phyloP scores from a whole-genome alignment of 1,140 invertebrate species.

The Trichomalopsis sarcophagae region DNA sequence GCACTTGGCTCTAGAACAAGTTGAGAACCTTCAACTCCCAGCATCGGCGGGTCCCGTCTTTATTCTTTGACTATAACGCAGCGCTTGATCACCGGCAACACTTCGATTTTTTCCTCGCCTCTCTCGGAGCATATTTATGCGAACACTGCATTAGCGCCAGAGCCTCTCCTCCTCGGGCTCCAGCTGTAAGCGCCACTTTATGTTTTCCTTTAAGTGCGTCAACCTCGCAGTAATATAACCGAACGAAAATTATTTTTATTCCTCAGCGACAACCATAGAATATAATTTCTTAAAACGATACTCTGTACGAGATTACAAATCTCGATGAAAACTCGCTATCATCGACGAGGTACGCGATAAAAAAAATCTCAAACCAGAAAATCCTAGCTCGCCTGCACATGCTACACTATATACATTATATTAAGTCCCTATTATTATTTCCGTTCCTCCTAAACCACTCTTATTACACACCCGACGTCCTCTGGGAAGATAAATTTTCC shows the following conservation, averaged over 20 bases:
- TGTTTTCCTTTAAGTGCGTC: conserved; percentile 23
- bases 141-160: conserved; percentile 39
- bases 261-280: too few species aligned
- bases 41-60: conserved; percentile 62
- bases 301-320: too few species aligned
- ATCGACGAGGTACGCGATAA: too few species aligned
- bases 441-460: not conserved
- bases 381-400: too few species aligned
- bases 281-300: too few species aligned
- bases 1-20: not conserved
- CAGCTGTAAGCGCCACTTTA: conserved; percentile 36
- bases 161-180: not conserved
- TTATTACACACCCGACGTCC: too few species aligned
- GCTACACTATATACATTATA: not conserved
- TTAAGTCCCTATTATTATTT: not conserved
- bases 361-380: too few species aligned
- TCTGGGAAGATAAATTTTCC: not conserved
- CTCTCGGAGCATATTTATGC: conserved; percentile 42
- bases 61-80: conserved; percentile 56
- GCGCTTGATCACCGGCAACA: conserved; percentile 62
- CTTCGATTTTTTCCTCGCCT: conserved; percentile 49
- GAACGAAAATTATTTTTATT: too few species aligned
- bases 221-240: not conserved
- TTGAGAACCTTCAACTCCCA: conserved; percentile 60
- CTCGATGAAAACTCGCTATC: too few species aligned